Conservation (phyloP, 2,113 vertebrate species). For the Paralichthys olivaceus region DNA sequence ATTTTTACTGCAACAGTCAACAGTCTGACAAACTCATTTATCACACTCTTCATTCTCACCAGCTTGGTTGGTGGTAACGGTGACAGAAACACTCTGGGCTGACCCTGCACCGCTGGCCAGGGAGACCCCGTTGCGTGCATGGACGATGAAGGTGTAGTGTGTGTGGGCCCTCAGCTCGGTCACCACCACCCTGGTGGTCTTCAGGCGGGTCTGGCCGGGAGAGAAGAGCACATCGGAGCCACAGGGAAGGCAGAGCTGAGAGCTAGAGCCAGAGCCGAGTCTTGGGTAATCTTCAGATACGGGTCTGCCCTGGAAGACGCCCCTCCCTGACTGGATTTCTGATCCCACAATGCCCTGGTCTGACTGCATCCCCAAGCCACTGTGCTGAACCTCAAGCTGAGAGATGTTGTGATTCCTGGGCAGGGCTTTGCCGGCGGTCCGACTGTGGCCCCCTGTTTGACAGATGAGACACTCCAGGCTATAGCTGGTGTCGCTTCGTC, state of each 20-base stretch:
- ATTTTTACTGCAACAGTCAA: constrained; percentile 44
- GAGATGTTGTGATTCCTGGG: constrained; percentile 57
- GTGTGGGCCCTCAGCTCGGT: constrained; percentile 96
- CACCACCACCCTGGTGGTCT: constrained; percentile 90
- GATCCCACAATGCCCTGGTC: constrained; percentile 74
- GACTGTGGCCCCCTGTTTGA: constrained; percentile 46
- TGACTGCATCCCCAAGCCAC: constrained; percentile 69
- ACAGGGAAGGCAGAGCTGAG: constrained; percentile 89
- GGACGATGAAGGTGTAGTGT: constrained; percentile 96
- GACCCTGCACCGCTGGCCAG: constrained; percentile 86
- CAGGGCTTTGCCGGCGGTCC: constrained; percentile 20
- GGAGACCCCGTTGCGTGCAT: constrained; percentile 93
- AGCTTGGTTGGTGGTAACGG: constrained; percentile 98
- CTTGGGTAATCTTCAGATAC: constrained; percentile 42
- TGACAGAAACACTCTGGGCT: constrained; percentile 92
- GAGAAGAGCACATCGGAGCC: constrained; percentile 90
- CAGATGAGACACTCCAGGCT: constrained; percentile 96
- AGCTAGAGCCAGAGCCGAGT: constrained; percentile 44
- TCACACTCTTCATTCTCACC: constrained; percentile 83
- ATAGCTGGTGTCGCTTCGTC: constrained; percentile 92
- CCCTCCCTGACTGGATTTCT: constrained; percentile 56
- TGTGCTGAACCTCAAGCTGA: constrained; percentile 49
- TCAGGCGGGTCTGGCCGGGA: constrained; percentile 89
- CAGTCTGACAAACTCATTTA: constrained; percentile 39
- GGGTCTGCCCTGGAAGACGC: constrained; percentile 60